A percentile compares a stretch with the other conserved stretches of the same genome.
Evolutionary conservation across 1,140 invertebrate species (phyloP).

Genomic region (Coptotermes formosanus): DNA sequence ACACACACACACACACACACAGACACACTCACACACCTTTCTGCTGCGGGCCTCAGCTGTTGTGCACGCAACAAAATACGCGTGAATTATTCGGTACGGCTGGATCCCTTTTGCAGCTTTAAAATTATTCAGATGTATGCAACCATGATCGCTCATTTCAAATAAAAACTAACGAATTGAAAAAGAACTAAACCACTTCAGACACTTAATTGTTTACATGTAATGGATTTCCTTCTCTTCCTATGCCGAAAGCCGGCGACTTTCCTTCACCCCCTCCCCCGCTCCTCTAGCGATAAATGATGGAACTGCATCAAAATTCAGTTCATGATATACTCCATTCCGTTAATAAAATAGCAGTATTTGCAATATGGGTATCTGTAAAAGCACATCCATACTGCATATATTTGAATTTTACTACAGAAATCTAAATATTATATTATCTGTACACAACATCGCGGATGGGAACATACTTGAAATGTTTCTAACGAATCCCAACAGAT

Average conservation of each 20-base stretch:
- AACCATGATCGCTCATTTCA: slow-evolving; percentile 68
- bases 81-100: slow-evolving; percentile 72
- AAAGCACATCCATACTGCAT: no score
- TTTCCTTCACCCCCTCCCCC: not conserved
- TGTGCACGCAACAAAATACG: slow-evolving; percentile 71
- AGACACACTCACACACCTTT: slow-evolving; percentile 22
- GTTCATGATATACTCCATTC: not conserved
- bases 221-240: not conserved
- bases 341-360: no score
- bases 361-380: no score
- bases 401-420: no score
- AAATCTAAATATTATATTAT: no score
- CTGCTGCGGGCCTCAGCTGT: slow-evolving; percentile 62
- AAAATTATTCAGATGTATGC: slow-evolving; percentile 74
- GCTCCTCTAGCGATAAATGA: not conserved
- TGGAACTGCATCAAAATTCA: not conserved
- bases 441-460: no score
- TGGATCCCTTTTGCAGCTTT: slow-evolving; percentile 71
- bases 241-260: slow-evolving; percentile 18
- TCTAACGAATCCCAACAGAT: no score
- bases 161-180: slow-evolving; percentile 2
- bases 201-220: not conserved
- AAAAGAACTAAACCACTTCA: not conserved
- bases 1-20: no score
- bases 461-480: no score